Percentiles rank a stretch among this genome's conserved stretches.
Conservation (phyloP, 2,113 vertebrate species). For the Athene noctua region DNA sequence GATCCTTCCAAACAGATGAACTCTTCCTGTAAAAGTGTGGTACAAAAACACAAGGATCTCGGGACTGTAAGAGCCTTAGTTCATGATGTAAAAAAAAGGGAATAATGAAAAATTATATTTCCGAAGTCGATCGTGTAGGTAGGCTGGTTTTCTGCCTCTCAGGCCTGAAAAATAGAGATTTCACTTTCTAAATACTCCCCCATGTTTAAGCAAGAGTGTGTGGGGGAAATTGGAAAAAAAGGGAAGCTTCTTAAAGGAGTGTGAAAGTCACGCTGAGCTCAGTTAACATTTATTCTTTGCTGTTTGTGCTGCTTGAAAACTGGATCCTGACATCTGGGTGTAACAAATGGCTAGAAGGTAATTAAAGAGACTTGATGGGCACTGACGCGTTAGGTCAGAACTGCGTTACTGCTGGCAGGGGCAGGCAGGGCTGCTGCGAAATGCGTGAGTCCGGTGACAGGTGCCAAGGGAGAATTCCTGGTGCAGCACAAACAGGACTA, state of each 20-base stretch:
- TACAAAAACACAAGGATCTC: not conserved
- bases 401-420: not conserved
- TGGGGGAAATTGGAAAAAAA: not conserved
- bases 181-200: not conserved
- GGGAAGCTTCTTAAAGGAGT: not conserved
- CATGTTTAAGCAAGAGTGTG: not conserved
- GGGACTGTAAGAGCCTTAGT: not conserved
- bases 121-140: not conserved
- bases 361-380: not conserved
- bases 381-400: not conserved
- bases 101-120: not conserved
- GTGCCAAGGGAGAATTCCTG: not conserved
- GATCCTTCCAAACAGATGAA: not conserved
- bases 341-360: not conserved
- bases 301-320: not conserved
- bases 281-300: not conserved
- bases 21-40: not conserved
- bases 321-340: not conserved
- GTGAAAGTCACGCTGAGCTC: not conserved
- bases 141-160: not conserved
- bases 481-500: rapidly evolving
- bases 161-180: not conserved
- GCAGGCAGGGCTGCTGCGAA: not conserved
- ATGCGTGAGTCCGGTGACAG: rapidly evolving
- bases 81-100: not conserved